A percentile compares a stretch with the other conserved stretches of the same genome.
Evolutionary conservation across 2,797 vertebrate genomes (phyloP).

Genomic region (Brotula barbata): DNA sequence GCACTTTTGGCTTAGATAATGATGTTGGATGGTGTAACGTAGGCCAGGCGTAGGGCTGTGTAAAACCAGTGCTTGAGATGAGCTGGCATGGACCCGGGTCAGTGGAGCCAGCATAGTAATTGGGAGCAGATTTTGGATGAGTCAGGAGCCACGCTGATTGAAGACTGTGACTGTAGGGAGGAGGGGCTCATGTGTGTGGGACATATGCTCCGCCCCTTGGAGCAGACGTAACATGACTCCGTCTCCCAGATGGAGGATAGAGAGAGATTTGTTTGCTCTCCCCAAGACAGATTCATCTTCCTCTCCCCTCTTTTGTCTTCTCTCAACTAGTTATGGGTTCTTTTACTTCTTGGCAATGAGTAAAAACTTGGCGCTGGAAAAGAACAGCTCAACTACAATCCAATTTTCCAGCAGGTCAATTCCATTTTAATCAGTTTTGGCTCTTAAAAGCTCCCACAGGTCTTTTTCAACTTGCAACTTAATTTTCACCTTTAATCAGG

Average conservation of each 20-base stretch:
- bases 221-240: conserved; percentile 64
- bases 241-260: conserved; percentile 59
- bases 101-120: conserved; percentile 70
- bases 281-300: conserved; percentile 41
- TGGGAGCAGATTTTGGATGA: conserved; percentile 74
- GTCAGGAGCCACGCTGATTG: conserved; percentile 62
- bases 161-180: conserved; percentile 48
- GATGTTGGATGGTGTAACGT: conserved; percentile 18
- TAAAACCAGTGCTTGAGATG: conserved; percentile 42
- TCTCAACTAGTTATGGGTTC: conserved; percentile 5
- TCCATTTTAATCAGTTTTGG: not conserved
- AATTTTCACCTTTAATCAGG: conserved; percentile 15
- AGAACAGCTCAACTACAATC: conserved; percentile 6
- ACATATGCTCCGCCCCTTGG: conserved; percentile 59
- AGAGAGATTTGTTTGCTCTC: conserved; percentile 59
- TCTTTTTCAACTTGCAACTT: conserved; percentile 16
- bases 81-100: conserved; percentile 49
- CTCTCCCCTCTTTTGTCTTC: conserved; percentile 18
- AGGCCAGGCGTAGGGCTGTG: conserved; percentile 41
- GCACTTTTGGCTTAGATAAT: not conserved
- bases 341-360: conserved; percentile 11
- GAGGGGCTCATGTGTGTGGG: conserved; percentile 43
- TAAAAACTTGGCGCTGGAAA: conserved; percentile 3
- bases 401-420: conserved; percentile 16
- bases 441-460: not conserved